Base-by-base conservation (phyloP, 2,888 invertebrate genomes). In the Agrilus biguttatus region DNA sequence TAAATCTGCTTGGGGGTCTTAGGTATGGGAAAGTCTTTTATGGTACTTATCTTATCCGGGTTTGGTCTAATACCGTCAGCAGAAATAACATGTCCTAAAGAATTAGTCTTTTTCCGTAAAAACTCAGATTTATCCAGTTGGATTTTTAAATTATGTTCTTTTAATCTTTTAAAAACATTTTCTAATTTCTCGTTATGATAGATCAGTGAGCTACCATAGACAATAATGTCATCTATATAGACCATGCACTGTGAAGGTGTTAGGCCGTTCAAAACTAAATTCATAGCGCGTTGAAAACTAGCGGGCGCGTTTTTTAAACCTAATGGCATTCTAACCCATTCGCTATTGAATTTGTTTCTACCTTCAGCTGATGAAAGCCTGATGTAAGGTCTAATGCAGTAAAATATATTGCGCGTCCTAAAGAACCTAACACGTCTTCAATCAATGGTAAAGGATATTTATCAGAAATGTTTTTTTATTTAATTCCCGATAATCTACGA, bases 321-420 rank as follows among this genome's bases (percentile, higher is more conserved):
- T 5, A 23, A 23, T 8, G 8, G 23, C 23, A 23, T 23, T 6
- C 23, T 8, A 23, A 23, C 23, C 23, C 23, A 23, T 23, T 23
- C 23, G 23, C 23, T 23, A 23, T 23, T 7, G 23, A 23, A 7
- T 23, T 23, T 23, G 3, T 23, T 6, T 23, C 8, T 23, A 23
- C 6, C 6, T 8, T 23, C 7, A 23, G 5, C 5, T 19, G 19
- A 5, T 19, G 19, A 19, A 19, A 19, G 5, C 19, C 19, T 19
- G 19, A 19, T 5, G 55, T 52, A 4, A 56, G 39, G 39, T 59
- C 56, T 1, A 58, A 37, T 0, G 47, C 49, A 0, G 53, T 50
- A 41, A 59, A 58, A 39, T 52, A 56, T 8, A 48, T 39, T 33
- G 47, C 47, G 21, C 49, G 42, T 3, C 55, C 56, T n/a, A 55